Evolutionary conservation across 1,140 invertebrate species (phyloP), one percentile per base, ranked within the genome.

Genomic region (Patella vulgata): DNA sequence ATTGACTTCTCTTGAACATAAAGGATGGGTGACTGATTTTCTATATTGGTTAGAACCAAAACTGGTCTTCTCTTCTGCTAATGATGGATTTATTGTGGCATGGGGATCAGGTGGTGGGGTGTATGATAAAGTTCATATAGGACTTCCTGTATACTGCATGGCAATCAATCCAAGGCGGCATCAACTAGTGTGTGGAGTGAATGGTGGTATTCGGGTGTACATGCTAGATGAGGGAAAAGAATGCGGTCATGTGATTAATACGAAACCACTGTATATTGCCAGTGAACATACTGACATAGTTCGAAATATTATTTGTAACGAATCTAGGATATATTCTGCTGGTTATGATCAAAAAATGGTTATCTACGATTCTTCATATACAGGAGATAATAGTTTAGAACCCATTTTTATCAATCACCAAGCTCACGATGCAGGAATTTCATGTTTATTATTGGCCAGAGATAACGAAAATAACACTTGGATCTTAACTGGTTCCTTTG

Each of bases 401-500:
- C 71, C 75, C 25, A 55, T 80, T 43, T 71, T 70, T 48, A 81
- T 78, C 30, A 74, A 71, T 40, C 52, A 67, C 11, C 59, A 70
- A 59, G 81, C 80, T 36, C 83, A 85, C 67, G 80, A 84, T 66
- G 83, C 83, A 56, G 83, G 83, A 17, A 82, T 85, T 39, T 75
- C 77, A n/a, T 82, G 80, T 70, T 58, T 84, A 27, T 56, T 78
- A 5, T 63, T 83, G 36, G 79, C 75, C 31, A 78, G 78, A 70
- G 82, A 84, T 59, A 74, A 68, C 54, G 81, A 85, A 66, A 82
- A 82, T 60, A 83, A 78, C 39, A 77, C 74, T 23, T 85, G 82
- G 82, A 75, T 84, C 31, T 50, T 84, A 33, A 84, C 83, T 36
- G 82, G 82, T 36, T 82, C 80, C 12, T 85, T 84, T 79, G 84